Evolutionary conservation across 1,140 invertebrate genomes (phyloP).

Genomic region (Cecropterus lyciades): DNA sequence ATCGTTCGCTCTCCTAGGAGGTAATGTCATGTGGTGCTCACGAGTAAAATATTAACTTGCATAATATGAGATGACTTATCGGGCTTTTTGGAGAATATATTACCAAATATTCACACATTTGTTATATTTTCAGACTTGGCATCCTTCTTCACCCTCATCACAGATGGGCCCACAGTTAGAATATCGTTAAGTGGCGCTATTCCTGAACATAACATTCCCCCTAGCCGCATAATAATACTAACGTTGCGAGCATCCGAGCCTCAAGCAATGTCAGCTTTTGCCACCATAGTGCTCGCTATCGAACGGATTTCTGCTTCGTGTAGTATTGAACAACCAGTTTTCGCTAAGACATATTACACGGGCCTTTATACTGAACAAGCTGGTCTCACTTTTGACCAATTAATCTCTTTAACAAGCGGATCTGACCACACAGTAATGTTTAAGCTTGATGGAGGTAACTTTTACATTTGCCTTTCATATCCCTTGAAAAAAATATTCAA

Average conservation of each 20-base stretch:
- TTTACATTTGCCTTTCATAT: not conserved
- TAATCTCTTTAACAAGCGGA: constrained; percentile 10
- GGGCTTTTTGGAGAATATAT: too few relatives aligned
- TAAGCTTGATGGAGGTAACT: constrained; percentile 21
- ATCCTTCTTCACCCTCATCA: constrained; percentile 22
- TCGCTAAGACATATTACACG: constrained; percentile 42
- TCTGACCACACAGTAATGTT: constrained; percentile 14
- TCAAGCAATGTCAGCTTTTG: constrained; percentile 36
- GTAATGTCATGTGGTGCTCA: too few relatives aligned
- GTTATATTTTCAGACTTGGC: constrained; percentile 38
- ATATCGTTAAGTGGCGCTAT: constrained; percentile 32
- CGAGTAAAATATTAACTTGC: too few relatives aligned
- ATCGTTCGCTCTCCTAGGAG: too few relatives aligned
- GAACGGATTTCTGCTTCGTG: not conserved
- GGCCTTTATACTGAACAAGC: constrained; percentile 38
- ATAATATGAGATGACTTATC: too few relatives aligned
- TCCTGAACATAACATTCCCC: constrained; percentile 40
- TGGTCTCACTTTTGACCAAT: constrained; percentile 22
- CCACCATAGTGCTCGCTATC: constrained; percentile 44
- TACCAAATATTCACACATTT: not conserved
- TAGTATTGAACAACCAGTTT: constrained; percentile 28
- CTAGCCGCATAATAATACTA: constrained; percentile 44
- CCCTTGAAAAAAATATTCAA: not conserved
- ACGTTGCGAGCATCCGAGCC: constrained; percentile 44
- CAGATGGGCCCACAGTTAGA: constrained; percentile 26